Conservation (phyloP, 1,140 invertebrate genomes). For the Drosophila mojavensis region DNA sequence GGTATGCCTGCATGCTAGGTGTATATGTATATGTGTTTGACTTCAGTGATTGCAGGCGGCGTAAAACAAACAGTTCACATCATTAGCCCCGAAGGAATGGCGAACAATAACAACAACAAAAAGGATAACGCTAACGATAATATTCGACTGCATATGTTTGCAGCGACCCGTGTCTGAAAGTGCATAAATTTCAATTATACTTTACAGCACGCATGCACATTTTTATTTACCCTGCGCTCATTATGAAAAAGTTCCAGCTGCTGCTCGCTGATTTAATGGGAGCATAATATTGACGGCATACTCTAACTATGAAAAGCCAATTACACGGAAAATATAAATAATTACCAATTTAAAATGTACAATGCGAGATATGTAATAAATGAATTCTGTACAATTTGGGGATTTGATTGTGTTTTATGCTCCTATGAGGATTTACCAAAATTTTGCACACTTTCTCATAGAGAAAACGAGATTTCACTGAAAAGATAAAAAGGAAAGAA, state of each 20-base stretch:
- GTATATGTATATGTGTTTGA: slow-evolving; percentile 39
- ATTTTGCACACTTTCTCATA: too few species aligned
- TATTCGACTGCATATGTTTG: slow-evolving; percentile 33
- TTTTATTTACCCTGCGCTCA: slow-evolving; percentile 1
- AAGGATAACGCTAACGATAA: slow-evolving; percentile 16
- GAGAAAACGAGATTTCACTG: too few species aligned
- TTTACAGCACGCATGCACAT: slow-evolving; percentile 40
- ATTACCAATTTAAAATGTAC: too few species aligned
- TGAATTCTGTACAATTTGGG: too few species aligned
- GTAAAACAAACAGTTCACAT: slow-evolving; percentile 67
- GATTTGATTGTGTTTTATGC: too few species aligned
- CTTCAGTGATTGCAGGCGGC: slow-evolving; percentile 65
- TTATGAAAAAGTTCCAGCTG: slow-evolving; percentile 10
- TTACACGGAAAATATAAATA: neutral
- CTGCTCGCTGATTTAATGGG: neutral
- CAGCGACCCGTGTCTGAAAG: slow-evolving; percentile 23
- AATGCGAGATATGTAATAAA: too few species aligned
- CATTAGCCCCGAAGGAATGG: slow-evolving; percentile 62
- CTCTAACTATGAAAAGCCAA: neutral
- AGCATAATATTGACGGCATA: neutral
- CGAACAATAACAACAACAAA: slow-evolving; percentile 30
- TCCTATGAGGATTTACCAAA: too few species aligned
- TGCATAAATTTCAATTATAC: slow-evolving; percentile 64
- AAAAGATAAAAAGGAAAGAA: too few species aligned
- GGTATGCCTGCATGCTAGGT: neutral